Evolutionary conservation across 1,140 invertebrate species (phyloP), one percentile per base, ranked within the genome.

Genomic region (Pinna nobilis): DNA sequence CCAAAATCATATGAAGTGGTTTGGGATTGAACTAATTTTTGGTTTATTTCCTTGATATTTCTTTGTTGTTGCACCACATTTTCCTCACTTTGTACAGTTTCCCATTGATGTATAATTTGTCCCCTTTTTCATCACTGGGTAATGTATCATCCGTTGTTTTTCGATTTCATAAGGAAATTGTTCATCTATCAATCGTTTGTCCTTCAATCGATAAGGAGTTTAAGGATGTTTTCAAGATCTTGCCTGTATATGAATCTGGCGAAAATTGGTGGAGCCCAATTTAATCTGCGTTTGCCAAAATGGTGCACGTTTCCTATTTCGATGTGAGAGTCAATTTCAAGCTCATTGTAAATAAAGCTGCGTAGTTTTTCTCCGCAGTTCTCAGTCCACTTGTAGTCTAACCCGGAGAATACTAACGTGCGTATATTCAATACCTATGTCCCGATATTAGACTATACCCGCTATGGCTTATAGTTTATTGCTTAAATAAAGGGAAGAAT

Each of bases 321-420:
- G n/a, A 44, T 44, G 39, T 44, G 9, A 11, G 9, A 11, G 39
- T 44, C n/a, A 44, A 44, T 44, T 9, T 44, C 39, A 44, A 44
- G 39, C n/a, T 44, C 39, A 44, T 44, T 44, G 39, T 44, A 44
- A n/a, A 44, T 44, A 44, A 44, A 44, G 39, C n/a, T n/a, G 39
- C 39, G 39, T n/a, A 44, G 39, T 44, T 44, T 44, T 9, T n/a
- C n/a, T 44, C n/a, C 39, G 9, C 9, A 11, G 39, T 44, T n/a
- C 39, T 44, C 39, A 44, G n/a, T n/a, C n/a, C n/a, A n/a, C n/a
- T n/a, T n/a, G n/a, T n/a, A n/a, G n/a, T n/a, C n/a, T n/a, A n/a
- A n/a, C n/a, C n/a, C n/a, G n/a, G n/a, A n/a, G n/a, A n/a, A n/a
- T n/a, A n/a, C n/a, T n/a, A n/a, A n/a, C n/a, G n/a, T n/a, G n/a